These are phyloP conservation scores for Rhagophthalmus giganteus DNA, from an alignment of 2,888 invertebrate genomes.

Conservation along the genomic window DNA sequence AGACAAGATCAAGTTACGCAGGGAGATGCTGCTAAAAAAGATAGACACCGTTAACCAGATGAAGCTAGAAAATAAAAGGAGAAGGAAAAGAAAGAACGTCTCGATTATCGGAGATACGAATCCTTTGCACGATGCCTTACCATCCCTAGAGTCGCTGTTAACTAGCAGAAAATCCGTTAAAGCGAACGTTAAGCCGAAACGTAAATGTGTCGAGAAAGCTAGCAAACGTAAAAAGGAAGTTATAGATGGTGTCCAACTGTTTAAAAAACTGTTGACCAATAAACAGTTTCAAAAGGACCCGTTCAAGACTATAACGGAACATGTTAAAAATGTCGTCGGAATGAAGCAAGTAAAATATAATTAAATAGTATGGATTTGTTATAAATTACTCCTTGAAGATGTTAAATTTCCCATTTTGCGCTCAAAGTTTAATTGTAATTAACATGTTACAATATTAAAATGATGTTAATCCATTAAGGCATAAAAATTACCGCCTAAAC, in stretches of 20 bases:
- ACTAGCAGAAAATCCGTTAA: constrained; percentile 17
- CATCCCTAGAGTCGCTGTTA: constrained; percentile 44
- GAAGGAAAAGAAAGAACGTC: constrained; percentile 42
- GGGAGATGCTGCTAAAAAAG: constrained; percentile 43
- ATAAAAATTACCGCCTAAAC: too few species aligned
- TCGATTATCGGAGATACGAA: constrained; percentile 45
- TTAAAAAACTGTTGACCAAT: constrained; percentile 43
- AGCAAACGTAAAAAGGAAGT: constrained; percentile 42
- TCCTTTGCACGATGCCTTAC: constrained; percentile 47
- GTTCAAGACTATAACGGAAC: constrained; percentile 39
- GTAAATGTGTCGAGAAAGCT: constrained; percentile 42
- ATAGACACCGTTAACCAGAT: constrained; percentile 43
- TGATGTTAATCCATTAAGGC: background rate
- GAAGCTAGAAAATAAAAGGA: constrained; percentile 41
- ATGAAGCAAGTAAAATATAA: background rate
- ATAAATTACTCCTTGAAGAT: background rate
- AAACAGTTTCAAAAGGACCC: constrained; percentile 43
- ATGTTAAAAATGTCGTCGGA: constrained; percentile 41
- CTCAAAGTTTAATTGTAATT: background rate
- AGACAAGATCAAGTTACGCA: constrained; percentile 45
- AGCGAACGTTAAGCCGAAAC: constrained; percentile 9
- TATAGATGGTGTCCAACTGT: constrained; percentile 40
- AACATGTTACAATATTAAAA: background rate
- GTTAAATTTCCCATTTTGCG: background rate
- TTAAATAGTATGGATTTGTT: background rate